Base-by-base conservation (phyloP, 1,140 invertebrate species). In the Sycobia sp. region DNA sequence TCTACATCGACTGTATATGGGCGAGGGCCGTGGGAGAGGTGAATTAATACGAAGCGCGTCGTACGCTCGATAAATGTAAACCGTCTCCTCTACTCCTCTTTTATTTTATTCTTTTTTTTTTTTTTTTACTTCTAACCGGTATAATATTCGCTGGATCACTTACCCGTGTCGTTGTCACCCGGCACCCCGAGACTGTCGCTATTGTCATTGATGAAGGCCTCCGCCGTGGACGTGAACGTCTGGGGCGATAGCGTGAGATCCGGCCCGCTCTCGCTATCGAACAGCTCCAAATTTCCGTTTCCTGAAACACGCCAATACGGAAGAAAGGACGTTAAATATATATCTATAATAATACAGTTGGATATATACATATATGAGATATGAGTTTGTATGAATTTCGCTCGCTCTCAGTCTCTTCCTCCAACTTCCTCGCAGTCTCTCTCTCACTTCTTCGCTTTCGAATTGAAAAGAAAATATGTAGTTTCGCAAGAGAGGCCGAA, bases 211-310 rank as follows among this genome's bases (percentile, higher is more conserved):
- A 87, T 85, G 76, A 89, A 87, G 75, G 86, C 84, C 77, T 89
- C 87, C 61, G 87, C 83, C 64, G 86, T 84, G 67, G 86, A 87
- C 65, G 86, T 86, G 76, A 88, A 88, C 9, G 87, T 85, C 73
- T 89, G 87, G 60, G 89, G 88, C 57, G 89, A 90, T 70, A 90
- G 76, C 51, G 87, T 87, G 68, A 89, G 81, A 71, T 88, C 89
- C 71, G 87, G 87, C 46, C 87, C 87, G 63, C 88, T 88, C 66
- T 88, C 88, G 66, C 79, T 82, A 79, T 90, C 89, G 76, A 90
- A 89, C 70, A 90, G 78, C 73, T 89, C 88, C 77, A 89, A 87
- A 71, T 84, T 85, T 56, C 85, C 82, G 67, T 84, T 85, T 65
- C 84, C 83, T 79, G 77, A 8, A 80, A 80, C 41, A 66, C 5